Evolutionary conservation across 2,888 invertebrate species (phyloP), one percentile per base, ranked within the genome.

Genomic region (Phengaris arion): DNA sequence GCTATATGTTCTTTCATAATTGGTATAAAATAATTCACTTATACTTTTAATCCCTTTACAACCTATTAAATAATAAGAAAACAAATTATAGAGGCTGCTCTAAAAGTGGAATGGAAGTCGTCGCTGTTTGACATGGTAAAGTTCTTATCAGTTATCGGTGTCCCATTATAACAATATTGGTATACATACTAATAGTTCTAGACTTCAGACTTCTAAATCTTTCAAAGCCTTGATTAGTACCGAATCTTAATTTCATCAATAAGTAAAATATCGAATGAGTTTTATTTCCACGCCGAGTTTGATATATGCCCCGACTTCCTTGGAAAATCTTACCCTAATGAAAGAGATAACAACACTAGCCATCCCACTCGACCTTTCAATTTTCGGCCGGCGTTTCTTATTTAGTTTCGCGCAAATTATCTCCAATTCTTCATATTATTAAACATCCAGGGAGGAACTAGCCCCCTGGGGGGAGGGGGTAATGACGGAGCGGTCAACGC

Each of bases 341-440:
- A 70, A 57, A 81, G 77, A 69, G 78, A 77, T 79, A 80, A 74
- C 74, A 75, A 57, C 73, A 57, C 74, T 68, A 51, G 72, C 81
- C 74, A 77, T 77, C 81, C 79, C 83, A 81, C 83, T 84, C 84
- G 86, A 88, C 92, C 92, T 92, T 92, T 93, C 92, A 93, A 92
- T 93, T 93, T 91, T 92, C 92, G 89, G 87, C 88, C 88, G 85
- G 85, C 92, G 92, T 91, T 93, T 92, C 93, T 93, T 93, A 93
- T 93, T 93, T 93, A 93, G 93, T 93, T 93, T 93, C 92, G 92
- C 93, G 93, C 93, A 93, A 93, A 93, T 93, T 93, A 93, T 93
- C 93, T 92, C 93, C 93, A 93, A 93, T 93, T 93, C 93, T 93
- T 93, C 93, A 93, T 93, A 93, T 93, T 93, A 93, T 93, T 93